phyloP scores from a whole-genome alignment of 2,888 invertebrate genomes.

The Acholoe squamosa region DNA sequence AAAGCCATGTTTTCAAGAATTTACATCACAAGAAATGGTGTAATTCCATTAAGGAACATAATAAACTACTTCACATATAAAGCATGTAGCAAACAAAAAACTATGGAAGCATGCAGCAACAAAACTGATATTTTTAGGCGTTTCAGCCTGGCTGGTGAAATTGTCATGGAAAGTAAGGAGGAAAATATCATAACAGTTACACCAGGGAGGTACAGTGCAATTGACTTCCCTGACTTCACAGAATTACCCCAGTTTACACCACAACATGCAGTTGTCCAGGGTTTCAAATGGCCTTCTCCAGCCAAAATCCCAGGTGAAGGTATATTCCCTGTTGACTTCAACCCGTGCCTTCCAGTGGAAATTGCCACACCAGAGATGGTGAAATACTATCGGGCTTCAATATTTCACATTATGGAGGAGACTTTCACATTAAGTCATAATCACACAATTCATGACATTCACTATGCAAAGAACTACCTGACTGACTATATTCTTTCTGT shows the following conservation, averaged over 20 bases:
- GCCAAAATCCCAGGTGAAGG: slow-evolving; percentile 67
- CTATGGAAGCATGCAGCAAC: slow-evolving; percentile 63
- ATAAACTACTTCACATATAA: slow-evolving; percentile 66
- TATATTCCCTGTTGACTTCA: slow-evolving; percentile 69
- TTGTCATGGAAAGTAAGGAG: slow-evolving; percentile 68
- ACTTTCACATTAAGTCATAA: slow-evolving; percentile 65
- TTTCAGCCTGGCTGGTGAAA: slow-evolving; percentile 66
- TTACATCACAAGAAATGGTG: slow-evolving; percentile 2
- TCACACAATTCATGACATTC: slow-evolving; percentile 72
- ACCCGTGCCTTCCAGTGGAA: slow-evolving; percentile 67
- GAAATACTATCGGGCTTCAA: slow-evolving; percentile 69
- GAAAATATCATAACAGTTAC: slow-evolving; percentile 69
- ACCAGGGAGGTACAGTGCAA: slow-evolving; percentile 70
- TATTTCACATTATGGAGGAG: slow-evolving; percentile 66
- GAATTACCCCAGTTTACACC: slow-evolving; percentile 69
- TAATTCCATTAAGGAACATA: slow-evolving; percentile 68
- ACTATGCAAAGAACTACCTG: slow-evolving; percentile 70
- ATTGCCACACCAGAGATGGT: slow-evolving; percentile 70
- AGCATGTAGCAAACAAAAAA: slow-evolving; percentile 64
- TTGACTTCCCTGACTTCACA: slow-evolving; percentile 67
- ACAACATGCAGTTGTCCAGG: slow-evolving; percentile 68
- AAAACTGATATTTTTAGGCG: slow-evolving; percentile 69
- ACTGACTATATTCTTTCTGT: slow-evolving; percentile 69
- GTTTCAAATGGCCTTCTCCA: slow-evolving; percentile 67
- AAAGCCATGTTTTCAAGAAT: slow-evolving; percentile 66